Evolutionary conservation across 2,113 vertebrate genomes (phyloP).

Genomic region (Myotis yumanensis): DNA sequence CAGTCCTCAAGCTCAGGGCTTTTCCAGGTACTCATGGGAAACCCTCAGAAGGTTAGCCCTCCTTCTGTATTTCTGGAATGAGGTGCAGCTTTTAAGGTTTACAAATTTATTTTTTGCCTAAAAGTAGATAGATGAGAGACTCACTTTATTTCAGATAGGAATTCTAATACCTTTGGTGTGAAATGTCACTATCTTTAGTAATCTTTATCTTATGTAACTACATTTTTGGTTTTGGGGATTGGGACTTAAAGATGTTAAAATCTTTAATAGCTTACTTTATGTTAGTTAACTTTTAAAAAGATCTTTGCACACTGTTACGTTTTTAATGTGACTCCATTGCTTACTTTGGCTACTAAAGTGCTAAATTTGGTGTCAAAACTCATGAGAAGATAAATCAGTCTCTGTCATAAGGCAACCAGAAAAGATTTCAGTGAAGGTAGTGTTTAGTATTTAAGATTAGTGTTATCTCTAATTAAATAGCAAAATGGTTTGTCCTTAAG

Average conservation of each 20-base stretch:
- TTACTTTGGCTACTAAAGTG: constrained; percentile 45
- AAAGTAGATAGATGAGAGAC: not conserved
- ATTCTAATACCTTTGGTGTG: not conserved
- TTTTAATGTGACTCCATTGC: constrained; percentile 40
- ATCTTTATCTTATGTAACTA: constrained; percentile 4
- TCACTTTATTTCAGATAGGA: constrained; percentile 38
- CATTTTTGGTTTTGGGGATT: constrained; percentile 12
- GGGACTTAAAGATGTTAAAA: constrained; percentile 37
- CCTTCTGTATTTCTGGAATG: constrained; percentile 20
- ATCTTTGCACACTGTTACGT: constrained; percentile 39
- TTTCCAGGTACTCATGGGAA: constrained; percentile 58
- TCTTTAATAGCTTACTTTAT: constrained; percentile 16
- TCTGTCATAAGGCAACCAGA: constrained; percentile 25
- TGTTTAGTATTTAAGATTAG: constrained; percentile 43
- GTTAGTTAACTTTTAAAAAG: constrained; percentile 54
- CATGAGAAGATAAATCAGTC: constrained; percentile 32
- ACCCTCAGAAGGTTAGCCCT: constrained; percentile 18
- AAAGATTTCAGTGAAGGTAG: constrained; percentile 10
- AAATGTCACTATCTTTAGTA: not conserved
- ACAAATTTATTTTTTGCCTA: constrained; percentile 22
- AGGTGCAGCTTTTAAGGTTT: constrained; percentile 47
- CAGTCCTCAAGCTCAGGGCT: constrained; percentile 44
- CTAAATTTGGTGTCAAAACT: constrained; percentile 48
- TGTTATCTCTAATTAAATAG: constrained; percentile 23
- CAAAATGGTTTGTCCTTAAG: constrained; percentile 33